Percentiles rank a stretch among this genome's conserved stretches.
Conservation (phyloP, 1,140 invertebrate species). For the Streblospio benedicti region DNA sequence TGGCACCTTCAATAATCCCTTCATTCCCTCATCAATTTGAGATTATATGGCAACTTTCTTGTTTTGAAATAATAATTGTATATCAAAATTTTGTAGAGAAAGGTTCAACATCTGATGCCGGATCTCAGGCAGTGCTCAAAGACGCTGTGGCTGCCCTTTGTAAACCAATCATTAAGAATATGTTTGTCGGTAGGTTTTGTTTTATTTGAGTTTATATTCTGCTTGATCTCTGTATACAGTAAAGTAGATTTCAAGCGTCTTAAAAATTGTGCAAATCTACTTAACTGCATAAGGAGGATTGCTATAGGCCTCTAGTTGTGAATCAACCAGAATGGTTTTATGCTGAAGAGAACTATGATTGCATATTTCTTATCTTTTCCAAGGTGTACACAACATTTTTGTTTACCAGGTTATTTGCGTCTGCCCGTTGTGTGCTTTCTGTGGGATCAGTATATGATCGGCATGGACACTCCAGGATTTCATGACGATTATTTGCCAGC, state of each 20-base stretch:
- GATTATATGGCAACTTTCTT: no score
- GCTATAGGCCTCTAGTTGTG: no score
- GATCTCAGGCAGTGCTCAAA: not conserved
- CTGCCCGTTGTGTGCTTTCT: constrained; percentile 38
- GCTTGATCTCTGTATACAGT: no score
- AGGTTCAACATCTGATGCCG: not conserved
- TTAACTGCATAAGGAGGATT: not conserved
- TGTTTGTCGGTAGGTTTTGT: constrained; percentile 11
- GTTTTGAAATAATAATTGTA: no score
- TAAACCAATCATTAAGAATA: constrained; percentile 2
- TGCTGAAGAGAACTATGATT: no score
- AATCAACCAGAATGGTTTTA: no score
- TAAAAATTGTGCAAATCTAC: not conserved
- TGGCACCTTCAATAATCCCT: no score
- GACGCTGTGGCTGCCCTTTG: not conserved
- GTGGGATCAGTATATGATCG: constrained; percentile 45
- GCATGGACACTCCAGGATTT: constrained; percentile 37
- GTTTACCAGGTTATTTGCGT: constrained; percentile 30
- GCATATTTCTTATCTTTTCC: no score
- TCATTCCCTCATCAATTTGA: no score
- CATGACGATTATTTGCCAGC: constrained; percentile 37
- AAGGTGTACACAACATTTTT: no score
- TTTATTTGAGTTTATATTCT: not conserved
- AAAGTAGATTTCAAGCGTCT: no score
- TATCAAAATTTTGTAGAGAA: no score